phyloP scores from a whole-genome alignment of 1,140 invertebrate genomes.

The Brachionus plicatilis region DNA sequence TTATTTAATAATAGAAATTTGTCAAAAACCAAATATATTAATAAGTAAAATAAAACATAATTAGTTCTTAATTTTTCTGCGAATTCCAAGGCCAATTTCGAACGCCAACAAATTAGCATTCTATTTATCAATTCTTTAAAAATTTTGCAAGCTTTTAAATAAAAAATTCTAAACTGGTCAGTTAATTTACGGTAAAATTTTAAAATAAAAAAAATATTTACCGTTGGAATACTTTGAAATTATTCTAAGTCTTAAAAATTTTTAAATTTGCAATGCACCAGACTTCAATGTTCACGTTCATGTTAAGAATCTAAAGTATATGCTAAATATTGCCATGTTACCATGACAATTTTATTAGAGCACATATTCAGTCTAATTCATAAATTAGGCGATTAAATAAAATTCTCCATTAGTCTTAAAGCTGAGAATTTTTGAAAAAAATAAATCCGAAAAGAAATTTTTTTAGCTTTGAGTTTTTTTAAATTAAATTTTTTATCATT shows the following conservation, averaged over 20 bases:
- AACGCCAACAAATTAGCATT: no score
- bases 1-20: no score
- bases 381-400: conserved; percentile 1
- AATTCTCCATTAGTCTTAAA: background rate
- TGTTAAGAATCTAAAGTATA: background rate
- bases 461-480: no score
- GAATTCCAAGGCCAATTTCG: no score
- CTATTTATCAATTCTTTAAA: no score
- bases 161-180: no score
- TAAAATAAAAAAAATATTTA: background rate
- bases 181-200: background rate
- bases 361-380: conserved; percentile 9
- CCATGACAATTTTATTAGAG: background rate
- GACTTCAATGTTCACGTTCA: background rate
- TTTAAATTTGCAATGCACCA: background rate
- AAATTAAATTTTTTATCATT: no score
- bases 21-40: no score
- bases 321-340: background rate
- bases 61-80: no score
- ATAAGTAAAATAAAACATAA: no score
- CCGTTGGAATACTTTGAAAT: background rate
- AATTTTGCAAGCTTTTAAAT: no score
- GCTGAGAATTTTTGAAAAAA: background rate
- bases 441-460: background rate
- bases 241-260: background rate